Base-by-base conservation (phyloP, 2,888 invertebrate species). In the Polydrusus pterygomalis region DNA sequence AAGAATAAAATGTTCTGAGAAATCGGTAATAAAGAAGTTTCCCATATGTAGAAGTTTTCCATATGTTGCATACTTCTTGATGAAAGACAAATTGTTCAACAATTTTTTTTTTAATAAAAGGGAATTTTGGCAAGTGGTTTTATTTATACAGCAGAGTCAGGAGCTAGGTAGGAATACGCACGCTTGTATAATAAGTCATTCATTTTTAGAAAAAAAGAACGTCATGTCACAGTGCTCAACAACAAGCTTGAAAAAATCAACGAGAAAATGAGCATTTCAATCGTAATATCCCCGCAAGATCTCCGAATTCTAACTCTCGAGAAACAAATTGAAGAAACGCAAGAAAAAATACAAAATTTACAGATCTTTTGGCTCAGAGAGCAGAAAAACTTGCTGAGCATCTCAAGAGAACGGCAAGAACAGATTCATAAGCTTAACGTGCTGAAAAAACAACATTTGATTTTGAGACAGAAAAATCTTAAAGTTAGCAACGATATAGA, bases 351-450 rank as follows among this genome's bases (percentile, higher is more conserved):
- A 15, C 91, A 92, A 80, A 87, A 89, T 63, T 86, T 92, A 81
- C 94, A 95, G 85, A 90, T 92, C 80, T 91, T 92, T 85, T 96
- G 96, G 96, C 87, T 96, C 78, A 90, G 94, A 63, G 90, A 93
- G 79, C 95, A 96, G 86, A 92, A 92, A 0, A 92, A 93, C 83
- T 91, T 94, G 72, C 91, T 95, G 1, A 89, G 90, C 77, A 86
- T 95, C 15, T 91, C 93, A 0, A 89, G 93, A 75, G 92, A 94
- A 79, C 89, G 94, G 76, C 92, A 92, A 80, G 88, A 89, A 77
- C 92, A 94, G 84, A 86, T 94, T 10, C 89, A 91, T 43, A 93
- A 94, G 79, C 91, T 94, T 72, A 93, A 92, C 86, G 89, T 94
- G 18, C 88, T 94, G 11, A 90, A 90, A 77, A 95, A 95, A 88